These are phyloP conservation scores for Pagrus major DNA, from an alignment of 2,113 vertebrate species.

Conservation along the genomic window DNA sequence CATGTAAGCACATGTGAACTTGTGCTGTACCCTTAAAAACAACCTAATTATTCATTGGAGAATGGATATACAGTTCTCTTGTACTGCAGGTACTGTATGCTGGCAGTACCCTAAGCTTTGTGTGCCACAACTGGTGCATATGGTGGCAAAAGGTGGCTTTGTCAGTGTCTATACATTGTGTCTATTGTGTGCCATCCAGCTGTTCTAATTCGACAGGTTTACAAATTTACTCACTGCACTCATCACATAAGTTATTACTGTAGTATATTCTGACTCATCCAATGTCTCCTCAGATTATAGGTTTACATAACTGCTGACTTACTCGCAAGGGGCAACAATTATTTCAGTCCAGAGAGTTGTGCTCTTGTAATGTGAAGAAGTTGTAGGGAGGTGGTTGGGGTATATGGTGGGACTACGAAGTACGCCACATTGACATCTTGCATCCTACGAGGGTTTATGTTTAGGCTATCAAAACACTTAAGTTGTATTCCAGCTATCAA, in stretches of 20 bases:
- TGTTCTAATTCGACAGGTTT: not conserved
- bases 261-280: not conserved
- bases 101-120: not conserved
- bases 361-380: not conserved
- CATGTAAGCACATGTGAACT: conserved; percentile 45
- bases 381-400: not conserved
- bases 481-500: too few species aligned
- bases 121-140: not conserved
- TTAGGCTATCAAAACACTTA: not conserved
- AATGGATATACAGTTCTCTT: not conserved
- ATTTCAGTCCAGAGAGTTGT: not conserved
- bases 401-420: not conserved
- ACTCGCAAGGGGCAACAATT: not conserved
- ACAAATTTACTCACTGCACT: not conserved
- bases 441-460: not conserved
- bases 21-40: conserved; percentile 13
- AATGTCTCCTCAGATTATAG: not conserved
- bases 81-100: conserved; percentile 9
- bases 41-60: conserved; percentile 10
- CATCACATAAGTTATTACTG: not conserved
- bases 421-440: not conserved
- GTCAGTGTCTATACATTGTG: not conserved
- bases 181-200: not conserved
- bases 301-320: not conserved
- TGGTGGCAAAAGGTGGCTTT: not conserved